Evolutionary conservation across 2,113 vertebrate genomes (phyloP).

Genomic region (Sinocyclocheilus anophthalmus): DNA sequence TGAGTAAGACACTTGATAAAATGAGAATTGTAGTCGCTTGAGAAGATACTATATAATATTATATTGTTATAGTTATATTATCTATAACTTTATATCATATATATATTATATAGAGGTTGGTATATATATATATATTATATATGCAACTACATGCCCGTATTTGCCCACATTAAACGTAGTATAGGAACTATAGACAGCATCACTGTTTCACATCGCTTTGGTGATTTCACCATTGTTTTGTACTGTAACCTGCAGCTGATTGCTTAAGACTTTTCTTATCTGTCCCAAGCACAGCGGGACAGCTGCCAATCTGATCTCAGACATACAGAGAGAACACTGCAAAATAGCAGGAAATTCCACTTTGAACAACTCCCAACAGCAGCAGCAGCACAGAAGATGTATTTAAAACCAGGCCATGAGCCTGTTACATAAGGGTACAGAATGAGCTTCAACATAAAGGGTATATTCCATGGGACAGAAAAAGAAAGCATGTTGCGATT

Average conservation of each 20-base stretch:
- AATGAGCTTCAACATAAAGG: slow-evolving; percentile 21
- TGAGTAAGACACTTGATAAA: background rate
- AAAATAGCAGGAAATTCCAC: slow-evolving; percentile 57
- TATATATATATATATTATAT: too few species aligned
- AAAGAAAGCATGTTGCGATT: background rate
- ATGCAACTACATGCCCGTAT: background rate
- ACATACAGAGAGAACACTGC: slow-evolving; percentile 39
- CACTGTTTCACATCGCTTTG: background rate
- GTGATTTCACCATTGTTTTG: slow-evolving; percentile 38
- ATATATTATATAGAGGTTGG: too few species aligned
- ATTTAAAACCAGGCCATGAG: slow-evolving; percentile 22
- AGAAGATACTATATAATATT: background rate
- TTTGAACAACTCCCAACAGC: slow-evolving; percentile 28
- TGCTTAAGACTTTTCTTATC: slow-evolving; percentile 37
- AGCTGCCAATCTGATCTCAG: slow-evolving; percentile 49
- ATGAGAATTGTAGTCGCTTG: background rate
- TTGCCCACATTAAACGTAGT: background rate
- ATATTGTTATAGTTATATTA: too few species aligned
- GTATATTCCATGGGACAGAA: slow-evolving; percentile 9
- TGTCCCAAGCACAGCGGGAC: slow-evolving; percentile 18
- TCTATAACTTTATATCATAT: too few species aligned
- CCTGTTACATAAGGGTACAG: slow-evolving; percentile 25
- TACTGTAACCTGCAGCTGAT: slow-evolving; percentile 39
- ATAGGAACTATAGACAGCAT: background rate
- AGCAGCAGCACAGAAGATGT: slow-evolving; percentile 21